These are phyloP conservation scores for Caenorhabditis sp. DNA, from an alignment of 2,888 invertebrate species.

Conservation along the genomic window DNA sequence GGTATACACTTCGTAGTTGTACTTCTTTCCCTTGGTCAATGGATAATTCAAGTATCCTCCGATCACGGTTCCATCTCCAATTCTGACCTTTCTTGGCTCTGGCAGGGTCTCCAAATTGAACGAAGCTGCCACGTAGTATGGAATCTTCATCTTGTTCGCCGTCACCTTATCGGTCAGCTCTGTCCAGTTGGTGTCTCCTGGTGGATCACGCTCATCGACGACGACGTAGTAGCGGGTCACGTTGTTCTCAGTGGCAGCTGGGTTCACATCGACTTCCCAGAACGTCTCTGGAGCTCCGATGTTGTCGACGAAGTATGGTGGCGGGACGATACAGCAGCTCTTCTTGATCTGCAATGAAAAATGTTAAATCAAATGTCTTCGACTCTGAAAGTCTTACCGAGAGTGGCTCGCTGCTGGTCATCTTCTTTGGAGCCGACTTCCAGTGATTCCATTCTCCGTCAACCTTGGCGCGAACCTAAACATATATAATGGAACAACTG, in stretches of 20 bases:
- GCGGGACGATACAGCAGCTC: slow-evolving; percentile 83
- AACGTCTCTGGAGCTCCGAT: slow-evolving; percentile 80
- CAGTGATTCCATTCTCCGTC: slow-evolving; percentile 82
- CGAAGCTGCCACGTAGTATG: slow-evolving; percentile 83
- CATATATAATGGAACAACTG: neutral
- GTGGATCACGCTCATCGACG: slow-evolving; percentile 82
- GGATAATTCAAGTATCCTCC: slow-evolving; percentile 83
- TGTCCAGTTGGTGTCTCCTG: slow-evolving; percentile 83
- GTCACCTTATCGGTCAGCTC: slow-evolving; percentile 83
- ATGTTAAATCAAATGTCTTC: neutral
- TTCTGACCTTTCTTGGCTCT: slow-evolving; percentile 74
- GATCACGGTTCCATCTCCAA: slow-evolving; percentile 83
- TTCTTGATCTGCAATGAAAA: slow-evolving; percentile 61
- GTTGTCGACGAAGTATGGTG: slow-evolving; percentile 82
- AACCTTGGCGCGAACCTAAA: slow-evolving; percentile 81
- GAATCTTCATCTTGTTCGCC: slow-evolving; percentile 79
- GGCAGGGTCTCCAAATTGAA: slow-evolving; percentile 82
- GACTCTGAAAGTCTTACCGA: slow-evolving; percentile 64
- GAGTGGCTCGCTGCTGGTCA: slow-evolving; percentile 75
- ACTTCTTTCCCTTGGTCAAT: slow-evolving; percentile 81
- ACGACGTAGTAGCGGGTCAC: slow-evolving; percentile 83
- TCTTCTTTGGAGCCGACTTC: slow-evolving; percentile 81
- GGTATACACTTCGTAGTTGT: slow-evolving; percentile 83
- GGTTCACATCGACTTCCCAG: slow-evolving; percentile 80
- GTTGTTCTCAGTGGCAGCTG: slow-evolving; percentile 81